phyloP scores from a whole-genome alignment of 2,797 vertebrate species.

The Phrynocephalus forsythii region DNA sequence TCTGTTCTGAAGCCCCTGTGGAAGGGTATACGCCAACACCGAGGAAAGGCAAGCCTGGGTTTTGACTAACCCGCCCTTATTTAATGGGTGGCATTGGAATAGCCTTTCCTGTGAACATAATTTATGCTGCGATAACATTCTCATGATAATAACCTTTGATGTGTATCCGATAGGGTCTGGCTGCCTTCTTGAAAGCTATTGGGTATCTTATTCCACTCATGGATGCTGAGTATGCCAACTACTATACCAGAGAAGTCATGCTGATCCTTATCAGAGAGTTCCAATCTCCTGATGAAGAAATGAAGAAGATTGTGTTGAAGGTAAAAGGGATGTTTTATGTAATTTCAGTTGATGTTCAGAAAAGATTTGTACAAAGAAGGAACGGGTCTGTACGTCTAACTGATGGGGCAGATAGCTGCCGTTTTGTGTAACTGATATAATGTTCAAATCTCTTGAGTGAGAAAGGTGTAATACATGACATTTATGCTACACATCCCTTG shows the following conservation, averaged over 20 bases:
- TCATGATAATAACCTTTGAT: background rate
- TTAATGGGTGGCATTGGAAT: background rate
- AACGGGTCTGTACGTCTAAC: background rate
- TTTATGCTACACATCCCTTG: background rate
- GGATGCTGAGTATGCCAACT: constrained; percentile 99
- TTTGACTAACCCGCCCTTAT: background rate
- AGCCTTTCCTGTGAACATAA: background rate
- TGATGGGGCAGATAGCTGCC: background rate
- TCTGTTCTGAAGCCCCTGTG: constrained; percentile 97
- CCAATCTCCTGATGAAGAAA: constrained; percentile 98
- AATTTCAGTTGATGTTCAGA: background rate
- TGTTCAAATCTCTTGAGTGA: background rate
- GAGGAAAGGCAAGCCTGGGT: constrained; percentile 89
- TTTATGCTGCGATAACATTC: constrained; percentile 15
- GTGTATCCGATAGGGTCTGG: constrained; percentile 87
- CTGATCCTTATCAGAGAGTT: constrained; percentile 99
- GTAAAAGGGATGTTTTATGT: constrained; percentile 65
- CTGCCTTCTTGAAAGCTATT: constrained; percentile 98
- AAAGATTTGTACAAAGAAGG: background rate
- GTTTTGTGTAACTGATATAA: background rate
- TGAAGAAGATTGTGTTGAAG: constrained; percentile 99
- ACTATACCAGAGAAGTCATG: constrained; percentile 99
- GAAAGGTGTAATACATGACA: background rate
- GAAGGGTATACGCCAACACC: constrained; percentile 98
- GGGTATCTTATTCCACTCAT: constrained; percentile 98